Conservation (phyloP, 2,797 vertebrate genomes). For the Prionace glauca region DNA sequence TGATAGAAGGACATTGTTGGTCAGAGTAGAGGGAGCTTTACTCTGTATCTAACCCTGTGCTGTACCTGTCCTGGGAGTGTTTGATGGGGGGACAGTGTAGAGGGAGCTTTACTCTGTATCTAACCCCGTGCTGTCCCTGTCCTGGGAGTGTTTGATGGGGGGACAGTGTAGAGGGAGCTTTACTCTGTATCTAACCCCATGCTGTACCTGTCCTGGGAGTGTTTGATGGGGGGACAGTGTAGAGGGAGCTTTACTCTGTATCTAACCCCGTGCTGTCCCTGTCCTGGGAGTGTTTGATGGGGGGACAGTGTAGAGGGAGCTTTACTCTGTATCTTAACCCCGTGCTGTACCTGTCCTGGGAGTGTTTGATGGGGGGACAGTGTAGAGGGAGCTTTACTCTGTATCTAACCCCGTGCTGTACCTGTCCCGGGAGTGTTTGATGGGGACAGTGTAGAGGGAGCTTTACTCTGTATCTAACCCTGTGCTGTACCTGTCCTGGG, state of each 20-base stretch:
- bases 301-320: background rate
- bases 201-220: background rate
- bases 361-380: background rate
- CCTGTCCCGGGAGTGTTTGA: background rate
- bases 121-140: background rate
- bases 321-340: background rate
- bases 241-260: background rate
- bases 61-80: background rate
- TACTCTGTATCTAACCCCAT: background rate
- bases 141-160: background rate
- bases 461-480: no score
- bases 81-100: background rate
- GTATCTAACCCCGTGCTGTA: background rate
- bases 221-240: background rate
- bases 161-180: background rate
- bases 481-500: no score
- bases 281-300: background rate
- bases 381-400: background rate
- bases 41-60: background rate
- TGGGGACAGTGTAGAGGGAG: background rate
- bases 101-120: background rate
- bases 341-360: background rate
- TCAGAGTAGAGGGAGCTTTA: background rate
- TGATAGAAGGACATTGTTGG: background rate
- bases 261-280: background rate